phyloP scores from a whole-genome alignment of 2,797 vertebrate genomes.

The Peromyscus melanophrys region DNA sequence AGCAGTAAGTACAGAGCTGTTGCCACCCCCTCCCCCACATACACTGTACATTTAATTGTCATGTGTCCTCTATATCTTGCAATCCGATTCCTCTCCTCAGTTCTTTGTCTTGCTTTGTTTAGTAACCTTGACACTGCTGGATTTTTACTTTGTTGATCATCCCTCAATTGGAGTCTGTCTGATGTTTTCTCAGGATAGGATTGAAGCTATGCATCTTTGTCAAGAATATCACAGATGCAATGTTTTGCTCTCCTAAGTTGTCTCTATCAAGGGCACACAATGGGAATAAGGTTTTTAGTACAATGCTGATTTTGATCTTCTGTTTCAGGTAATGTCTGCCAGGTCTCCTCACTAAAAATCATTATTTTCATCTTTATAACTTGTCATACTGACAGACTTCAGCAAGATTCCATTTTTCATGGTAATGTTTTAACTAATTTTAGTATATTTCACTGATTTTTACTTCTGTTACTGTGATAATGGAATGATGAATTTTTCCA shows the following conservation, averaged over 20 bases:
- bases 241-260: background rate
- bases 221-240: background rate
- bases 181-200: background rate
- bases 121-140: background rate
- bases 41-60: background rate
- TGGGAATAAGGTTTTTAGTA: background rate
- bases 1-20: background rate
- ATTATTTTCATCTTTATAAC: background rate
- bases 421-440: background rate
- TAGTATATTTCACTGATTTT: background rate
- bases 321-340: background rate
- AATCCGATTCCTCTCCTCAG: background rate
- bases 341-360: background rate
- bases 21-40: no score
- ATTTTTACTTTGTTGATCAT: background rate
- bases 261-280: background rate
- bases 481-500: background rate
- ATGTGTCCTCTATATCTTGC: background rate
- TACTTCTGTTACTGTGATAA: background rate
- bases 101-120: background rate
- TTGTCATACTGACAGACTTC: background rate
- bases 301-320: background rate
- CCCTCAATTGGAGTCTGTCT: background rate
- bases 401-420: background rate
- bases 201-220: background rate